Conservation (phyloP, 1,140 invertebrate genomes). For the Caenorhabditis inopinata region DNA sequence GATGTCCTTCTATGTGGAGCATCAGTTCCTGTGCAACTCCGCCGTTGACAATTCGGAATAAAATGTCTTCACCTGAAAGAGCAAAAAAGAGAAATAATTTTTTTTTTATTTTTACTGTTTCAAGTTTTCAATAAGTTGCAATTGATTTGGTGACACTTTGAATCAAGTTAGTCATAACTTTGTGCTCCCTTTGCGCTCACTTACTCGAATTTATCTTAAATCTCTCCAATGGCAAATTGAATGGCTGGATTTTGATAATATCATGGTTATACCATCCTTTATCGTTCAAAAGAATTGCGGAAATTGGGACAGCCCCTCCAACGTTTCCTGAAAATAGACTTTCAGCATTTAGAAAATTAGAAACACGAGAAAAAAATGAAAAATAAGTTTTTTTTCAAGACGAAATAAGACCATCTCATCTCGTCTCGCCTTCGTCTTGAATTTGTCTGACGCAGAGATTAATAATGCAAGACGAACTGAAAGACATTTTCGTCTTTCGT, state of each 20-base stretch:
- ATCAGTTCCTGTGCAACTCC: constrained; percentile 63
- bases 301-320: constrained; percentile 60
- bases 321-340: constrained; percentile 50
- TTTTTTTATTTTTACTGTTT: no score
- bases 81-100: not conserved
- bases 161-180: no score
- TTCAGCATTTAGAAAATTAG: not conserved
- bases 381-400: not conserved
- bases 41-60: constrained; percentile 63
- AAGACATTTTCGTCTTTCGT: no score
- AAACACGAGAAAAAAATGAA: not conserved
- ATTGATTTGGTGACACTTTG: no score
- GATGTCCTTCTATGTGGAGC: constrained; percentile 59
- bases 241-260: constrained; percentile 54
- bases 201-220: constrained; percentile 50
- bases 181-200: no score
- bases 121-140: no score
- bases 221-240: constrained; percentile 49
- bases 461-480: no score
- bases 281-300: constrained; percentile 57
- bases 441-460: no score
- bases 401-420: no score
- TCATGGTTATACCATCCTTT: constrained; percentile 62
- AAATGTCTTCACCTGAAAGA: constrained; percentile 48
- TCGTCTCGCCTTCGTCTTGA: no score